Evolutionary conservation across 64 coral and sea anemone species (phyloP), one percentile per base, ranked within the genome.

Genomic region (Stichodactyla mertensii): DNA sequence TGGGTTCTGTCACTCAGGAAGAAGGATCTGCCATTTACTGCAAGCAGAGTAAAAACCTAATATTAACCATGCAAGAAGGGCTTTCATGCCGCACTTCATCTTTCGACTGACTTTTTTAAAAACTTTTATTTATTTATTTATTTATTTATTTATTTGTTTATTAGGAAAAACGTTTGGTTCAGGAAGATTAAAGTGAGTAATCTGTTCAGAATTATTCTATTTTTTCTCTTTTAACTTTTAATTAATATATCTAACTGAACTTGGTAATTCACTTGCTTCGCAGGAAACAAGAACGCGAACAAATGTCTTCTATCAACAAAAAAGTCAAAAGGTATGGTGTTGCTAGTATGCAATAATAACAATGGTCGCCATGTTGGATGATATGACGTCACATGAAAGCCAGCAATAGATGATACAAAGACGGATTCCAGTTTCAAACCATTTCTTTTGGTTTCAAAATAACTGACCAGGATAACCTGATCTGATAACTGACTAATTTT

Each of bases 241-340:
- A 45, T 45, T 45, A 2, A 45, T 45, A 45, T 45, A 45, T 45
- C n/a, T 10, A 13, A 79, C 20, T 81, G 8, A 81, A 81, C 78
- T 81, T 8, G 19, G 10, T 18, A 79, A 79, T 16, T 2, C 9
- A 0, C 22, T 51, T 51, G 36, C 2, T 55, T 71, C 82, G 10
- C 64, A 96, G 94, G 70, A 96, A 93, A 87, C 70, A 88, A 71
- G 94, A 96, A 78, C 89, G 77, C 71, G 90, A 96, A 26, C 88
- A 93, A 80, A 88, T 96, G 85, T 83, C 87, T 52, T 89, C 84
- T 6, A 84, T 96, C 87, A 89, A 91, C 70, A 96, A 90, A 83
- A 93, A 85, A 51, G 54, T 96, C 16, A 96, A 96, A 90, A 61
- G 94, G 94, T 96, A 36, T 7, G 69, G 18, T 22, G 20, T 45